Evolutionary conservation across 1,140 invertebrate genomes (phyloP).

Genomic region (Lamellibrachia luymesi): DNA sequence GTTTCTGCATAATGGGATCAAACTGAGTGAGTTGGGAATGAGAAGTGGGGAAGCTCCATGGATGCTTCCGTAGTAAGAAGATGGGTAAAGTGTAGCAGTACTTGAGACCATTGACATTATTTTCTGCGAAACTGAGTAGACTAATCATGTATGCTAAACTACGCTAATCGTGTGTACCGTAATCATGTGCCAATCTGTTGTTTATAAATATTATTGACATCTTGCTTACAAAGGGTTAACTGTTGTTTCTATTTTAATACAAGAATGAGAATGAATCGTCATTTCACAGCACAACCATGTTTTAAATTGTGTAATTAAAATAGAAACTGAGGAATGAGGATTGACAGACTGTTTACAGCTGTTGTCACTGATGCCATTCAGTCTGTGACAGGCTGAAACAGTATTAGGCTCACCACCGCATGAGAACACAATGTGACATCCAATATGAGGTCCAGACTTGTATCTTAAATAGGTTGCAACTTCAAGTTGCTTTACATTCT

Average conservation of each 20-base stretch:
- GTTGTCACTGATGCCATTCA: too few relatives aligned
- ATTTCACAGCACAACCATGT: neutral
- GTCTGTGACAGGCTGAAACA: too few relatives aligned
- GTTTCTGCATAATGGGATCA: neutral
- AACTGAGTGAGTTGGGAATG: neutral
- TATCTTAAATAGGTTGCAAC: neutral
- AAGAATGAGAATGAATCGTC: neutral
- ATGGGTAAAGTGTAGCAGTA: neutral
- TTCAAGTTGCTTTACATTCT: neutral
- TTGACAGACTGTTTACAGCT: too few relatives aligned
- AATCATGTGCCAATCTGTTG: neutral
- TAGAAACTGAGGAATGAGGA: neutral
- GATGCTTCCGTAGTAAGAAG: too few relatives aligned
- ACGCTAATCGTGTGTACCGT: neutral
- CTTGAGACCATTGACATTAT: neutral
- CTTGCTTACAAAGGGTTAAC: neutral
- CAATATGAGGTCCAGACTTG: neutral
- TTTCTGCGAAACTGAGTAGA: neutral
- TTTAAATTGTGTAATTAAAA: neutral
- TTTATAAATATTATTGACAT: neutral
- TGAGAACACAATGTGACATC: neutral
- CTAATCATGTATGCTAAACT: neutral
- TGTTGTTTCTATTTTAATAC: conserved; percentile 1
- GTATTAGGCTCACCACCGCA: neutral
- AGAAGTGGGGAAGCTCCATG: neutral